Evolutionary conservation across 2,888 invertebrate genomes (phyloP), one percentile per base, ranked within the genome.

Genomic region (Leistus spinibarbis): DNA sequence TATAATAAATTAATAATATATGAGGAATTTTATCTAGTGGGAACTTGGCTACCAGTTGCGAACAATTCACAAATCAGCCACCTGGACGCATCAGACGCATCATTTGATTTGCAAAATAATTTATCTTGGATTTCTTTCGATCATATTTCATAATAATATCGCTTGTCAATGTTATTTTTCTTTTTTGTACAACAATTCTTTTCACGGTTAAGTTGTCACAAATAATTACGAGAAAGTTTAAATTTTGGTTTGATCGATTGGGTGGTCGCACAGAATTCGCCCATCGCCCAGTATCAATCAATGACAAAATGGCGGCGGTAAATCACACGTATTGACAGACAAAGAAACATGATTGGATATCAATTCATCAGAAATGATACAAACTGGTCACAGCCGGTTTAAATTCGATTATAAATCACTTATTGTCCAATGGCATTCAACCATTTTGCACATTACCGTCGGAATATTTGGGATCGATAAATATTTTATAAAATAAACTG

Each of bases 221-320:
- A 19, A 17, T 60, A 60, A 60, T 60, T 60, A 13, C 40, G 60
- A 60, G 60, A 60, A 60, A 19, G 22, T 10, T 20, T 3, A 60
- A 60, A 22, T 60, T 10, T 19, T 20, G 22, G 1, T 20, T 70
- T 67, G 62, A 62, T 70, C 62, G 69, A 62, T 53, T 17, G 69
- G 63, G 62, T 70, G 62, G 62, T 53, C 69, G 69, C 60, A 16
- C 24, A 40, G 69, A 70, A 70, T 70, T 70, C 69, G 67, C 53
- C 22, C 67, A 67, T 67, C 67, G 19, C 40, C 69, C 62, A 53
- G 69, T 40, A 70, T 70, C 69, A 70, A 70, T 70, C 69, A 70
- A 62, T 70, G 69, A 60, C 69, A 70, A 40, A 67, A 17, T n/a
- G 24, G 24, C 3, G 16, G 24, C 24, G 23, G 24, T 16, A n/a